Conservation (phyloP, 2,888 invertebrate species). For the Eueremaeus valkanovi region DNA sequence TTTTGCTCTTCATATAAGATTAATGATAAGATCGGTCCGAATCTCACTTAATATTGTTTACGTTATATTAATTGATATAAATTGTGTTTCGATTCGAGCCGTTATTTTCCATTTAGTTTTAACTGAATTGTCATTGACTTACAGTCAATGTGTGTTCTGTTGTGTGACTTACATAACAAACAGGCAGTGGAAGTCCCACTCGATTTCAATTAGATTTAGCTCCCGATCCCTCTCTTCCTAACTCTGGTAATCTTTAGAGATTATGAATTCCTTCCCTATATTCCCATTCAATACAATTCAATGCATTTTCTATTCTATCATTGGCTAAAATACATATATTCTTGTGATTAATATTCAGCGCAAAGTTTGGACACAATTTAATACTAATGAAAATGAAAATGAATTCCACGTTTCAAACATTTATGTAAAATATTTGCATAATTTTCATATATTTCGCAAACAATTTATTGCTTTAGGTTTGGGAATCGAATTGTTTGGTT, state of each 20-base stretch:
- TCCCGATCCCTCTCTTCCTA: too few species aligned
- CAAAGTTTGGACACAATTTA: not conserved
- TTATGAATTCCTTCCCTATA: too few species aligned
- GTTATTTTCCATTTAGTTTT: not conserved
- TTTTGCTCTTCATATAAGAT: not conserved
- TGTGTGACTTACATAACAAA: not conserved
- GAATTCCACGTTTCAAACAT: not conserved
- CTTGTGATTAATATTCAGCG: too few species aligned
- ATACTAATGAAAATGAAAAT: not conserved
- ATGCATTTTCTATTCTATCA: too few species aligned
- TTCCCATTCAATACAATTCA: too few species aligned
- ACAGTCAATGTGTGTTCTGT: not conserved
- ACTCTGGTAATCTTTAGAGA: too few species aligned
- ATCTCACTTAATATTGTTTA: not conserved
- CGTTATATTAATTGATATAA: not conserved
- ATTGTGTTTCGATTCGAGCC: not conserved
- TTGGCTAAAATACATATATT: too few species aligned
- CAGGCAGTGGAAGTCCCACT: not conserved
- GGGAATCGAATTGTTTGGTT: not conserved
- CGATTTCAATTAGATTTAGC: not conserved
- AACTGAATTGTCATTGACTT: not conserved
- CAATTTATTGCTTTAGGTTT: not conserved
- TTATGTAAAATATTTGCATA: slow-evolving; percentile 16
- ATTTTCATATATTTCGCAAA: not conserved
- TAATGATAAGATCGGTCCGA: not conserved